Base-by-base conservation (phyloP, 2,113 vertebrate genomes). In the Labeo catla region DNA sequence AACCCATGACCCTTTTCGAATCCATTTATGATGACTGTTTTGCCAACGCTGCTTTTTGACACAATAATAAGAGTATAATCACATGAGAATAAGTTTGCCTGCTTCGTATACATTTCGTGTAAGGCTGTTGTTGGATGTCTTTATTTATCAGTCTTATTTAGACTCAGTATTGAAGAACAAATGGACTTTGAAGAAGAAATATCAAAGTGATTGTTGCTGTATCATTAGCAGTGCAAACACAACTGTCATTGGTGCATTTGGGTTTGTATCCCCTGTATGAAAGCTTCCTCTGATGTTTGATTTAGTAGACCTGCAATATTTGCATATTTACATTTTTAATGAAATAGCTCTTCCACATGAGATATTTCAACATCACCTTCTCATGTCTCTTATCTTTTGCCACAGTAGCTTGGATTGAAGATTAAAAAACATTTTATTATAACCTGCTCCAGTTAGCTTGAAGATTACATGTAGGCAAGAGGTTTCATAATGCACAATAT, bases 261-360 rank as follows among this genome's bases (percentile, higher is more conserved):
- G 21, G 39, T 9, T 81, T 63, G 36, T 7, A 16, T 81, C 47
- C 59, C 13, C 13, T 34, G 54, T 21, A 43, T 7, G 15, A 61
- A 39, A 79, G 34, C 54, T 76, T 23, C 45, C 72, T 76, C 45
- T 50, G 45, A 76, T 28, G 72, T 50, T 10, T 15, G 72, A 49
- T 50, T 15, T 49, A 28, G 63, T 66, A 28, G 57, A 11, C 63
- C 63, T 66, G 63, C 23, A 66, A 74, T 28, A 76, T 76, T 7
- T 50, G 72, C 45, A 47, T 49, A 74, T 43, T 63, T 23, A n/a
- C 50, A 78, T 9, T 23, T 80, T 23, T 80, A 45, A 80, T n/a
- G 19, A 80, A 63, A 45, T 21, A 28, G 7, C 57, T 54, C 8
- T 11, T 61, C 5, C 21, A 45, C 4, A 61, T 28, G 57, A 81